Evolutionary conservation across 2,113 vertebrate species (phyloP), one percentile per base, ranked within the genome.

Genomic region (Bungarus multicinctus): DNA sequence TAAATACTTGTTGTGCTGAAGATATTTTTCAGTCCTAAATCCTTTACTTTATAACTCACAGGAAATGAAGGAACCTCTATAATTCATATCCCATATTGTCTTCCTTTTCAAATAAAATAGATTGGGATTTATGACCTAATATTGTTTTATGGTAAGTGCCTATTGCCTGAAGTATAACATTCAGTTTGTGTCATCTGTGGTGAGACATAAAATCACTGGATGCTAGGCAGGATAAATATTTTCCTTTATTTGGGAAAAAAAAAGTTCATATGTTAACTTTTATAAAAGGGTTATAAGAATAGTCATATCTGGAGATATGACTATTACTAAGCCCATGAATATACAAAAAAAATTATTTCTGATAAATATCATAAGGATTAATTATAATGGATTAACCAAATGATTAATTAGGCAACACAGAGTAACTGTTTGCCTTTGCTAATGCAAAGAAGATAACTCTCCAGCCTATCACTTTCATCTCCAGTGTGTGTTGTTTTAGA

Each of bases 11-110:
- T 93, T 96, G 93, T 9, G n/a, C 50, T 6, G 94, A 97, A 94
- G 95, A 93, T 94, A 94, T 94, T 96, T 94, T 94, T 92, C 96
- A 95, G 92, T 95, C 95, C 94, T 95, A 74, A 95, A 92, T 95
- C 96, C 96, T 94, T 95, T 93, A 94, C 95, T 97, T 96, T 95
- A 97, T 96, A 97, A 96, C 93, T 97, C 96, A 96, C 92, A 92
- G 95, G 93, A 95, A 95, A 95, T 94, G 95, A 97, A 96, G 47
- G 91, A 25, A 94, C 34, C 54, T 96, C 95, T 92, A 94, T 97
- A 95, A 97, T 96, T 97, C 95, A 96, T 95, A 93, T 86, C 93
- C 90, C 94, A 96, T 94, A 95, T 94, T 91, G 93, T 94, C 95
- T 91, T 92, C 92, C 95, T 95, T 94, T 94, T 94, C 94, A 89